Percentiles rank a stretch among this genome's conserved stretches.
Evolutionary conservation across 2,797 vertebrate species (phyloP).

Genomic region (Chelon labrosus): DNA sequence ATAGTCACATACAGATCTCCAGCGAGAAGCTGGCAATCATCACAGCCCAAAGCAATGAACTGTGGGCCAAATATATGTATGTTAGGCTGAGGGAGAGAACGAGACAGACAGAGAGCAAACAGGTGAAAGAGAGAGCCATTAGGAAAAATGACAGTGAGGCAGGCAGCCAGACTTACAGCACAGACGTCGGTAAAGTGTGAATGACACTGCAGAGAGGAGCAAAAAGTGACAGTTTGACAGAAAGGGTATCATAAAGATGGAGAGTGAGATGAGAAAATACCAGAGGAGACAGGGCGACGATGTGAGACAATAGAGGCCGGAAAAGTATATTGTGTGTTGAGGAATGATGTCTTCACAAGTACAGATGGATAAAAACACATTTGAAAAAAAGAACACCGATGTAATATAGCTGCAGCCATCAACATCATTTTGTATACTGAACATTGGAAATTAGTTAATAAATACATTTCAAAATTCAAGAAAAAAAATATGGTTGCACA

Average conservation of each 20-base stretch:
- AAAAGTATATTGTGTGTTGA: slow-evolving; percentile 15
- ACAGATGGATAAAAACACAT: slow-evolving; percentile 21
- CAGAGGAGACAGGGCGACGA: slow-evolving; percentile 33
- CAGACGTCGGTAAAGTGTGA: slow-evolving; percentile 60
- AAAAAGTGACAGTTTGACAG: slow-evolving; percentile 55
- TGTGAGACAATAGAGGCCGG: slow-evolving; percentile 33
- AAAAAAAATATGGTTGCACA: too few relatives aligned
- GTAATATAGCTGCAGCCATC: background rate
- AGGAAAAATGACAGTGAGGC: slow-evolving; percentile 18
- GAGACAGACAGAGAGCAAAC: slow-evolving; percentile 4
- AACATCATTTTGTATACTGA: too few relatives aligned
- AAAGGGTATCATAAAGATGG: slow-evolving; percentile 56
- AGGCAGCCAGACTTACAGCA: slow-evolving; percentile 27
- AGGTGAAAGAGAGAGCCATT: slow-evolving; percentile 26
- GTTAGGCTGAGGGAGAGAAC: slow-evolving; percentile 20
- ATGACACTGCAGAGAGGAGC: slow-evolving; percentile 46
- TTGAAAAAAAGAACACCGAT: slow-evolving; percentile 1
- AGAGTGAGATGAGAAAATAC: slow-evolving; percentile 50
- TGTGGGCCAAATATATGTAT: slow-evolving; percentile 40
- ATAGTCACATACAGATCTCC: slow-evolving; percentile 38
- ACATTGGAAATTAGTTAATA: too few relatives aligned
- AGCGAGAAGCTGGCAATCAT: slow-evolving; percentile 48
- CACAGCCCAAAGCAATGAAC: slow-evolving; percentile 35
- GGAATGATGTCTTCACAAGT: slow-evolving; percentile 23
- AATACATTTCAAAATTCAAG: too few relatives aligned